phyloP scores from a whole-genome alignment of 2,113 vertebrate genomes.

The Numenius arquata region DNA sequence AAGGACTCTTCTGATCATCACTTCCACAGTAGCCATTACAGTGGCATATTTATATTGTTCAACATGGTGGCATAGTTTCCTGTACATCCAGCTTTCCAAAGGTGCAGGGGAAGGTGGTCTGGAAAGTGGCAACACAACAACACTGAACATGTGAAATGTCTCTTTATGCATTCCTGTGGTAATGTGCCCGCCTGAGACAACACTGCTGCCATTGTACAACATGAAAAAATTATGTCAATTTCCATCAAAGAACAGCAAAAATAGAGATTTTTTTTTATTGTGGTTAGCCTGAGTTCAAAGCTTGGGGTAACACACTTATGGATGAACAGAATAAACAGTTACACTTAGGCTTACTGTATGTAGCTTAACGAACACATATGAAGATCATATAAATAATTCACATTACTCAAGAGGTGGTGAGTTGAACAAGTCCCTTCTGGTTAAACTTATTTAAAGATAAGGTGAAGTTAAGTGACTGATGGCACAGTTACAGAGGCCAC shows the following conservation, averaged over 20 bases:
- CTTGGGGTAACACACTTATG: constrained; percentile 54
- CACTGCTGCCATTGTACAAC: constrained; percentile 31
- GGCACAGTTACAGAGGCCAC: constrained; percentile 76
- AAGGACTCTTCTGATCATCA: neutral
- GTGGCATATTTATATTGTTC: neutral
- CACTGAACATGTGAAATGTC: neutral
- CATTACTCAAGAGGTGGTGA: constrained; percentile 80
- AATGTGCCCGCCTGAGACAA: neutral
- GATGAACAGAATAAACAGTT: constrained; percentile 70
- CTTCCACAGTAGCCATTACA: neutral
- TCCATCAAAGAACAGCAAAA: constrained; percentile 27
- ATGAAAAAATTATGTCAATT: constrained; percentile 37
- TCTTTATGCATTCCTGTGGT: neutral
- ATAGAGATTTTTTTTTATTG: constrained; percentile 18
- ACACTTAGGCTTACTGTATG: constrained; percentile 71
- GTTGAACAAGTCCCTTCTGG: constrained; percentile 88
- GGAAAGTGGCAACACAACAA: constrained; percentile 3
- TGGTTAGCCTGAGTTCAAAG: constrained; percentile 53
- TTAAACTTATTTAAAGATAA: constrained; percentile 90
- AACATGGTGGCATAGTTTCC: neutral
- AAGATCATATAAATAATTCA: constrained; percentile 96
- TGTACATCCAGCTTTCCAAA: neutral
- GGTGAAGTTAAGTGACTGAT: constrained; percentile 85
- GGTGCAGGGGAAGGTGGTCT: neutral
- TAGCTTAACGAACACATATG: constrained; percentile 82